Base-by-base conservation (phyloP, 2,113 vertebrate species). In the Lampris incognitus region DNA sequence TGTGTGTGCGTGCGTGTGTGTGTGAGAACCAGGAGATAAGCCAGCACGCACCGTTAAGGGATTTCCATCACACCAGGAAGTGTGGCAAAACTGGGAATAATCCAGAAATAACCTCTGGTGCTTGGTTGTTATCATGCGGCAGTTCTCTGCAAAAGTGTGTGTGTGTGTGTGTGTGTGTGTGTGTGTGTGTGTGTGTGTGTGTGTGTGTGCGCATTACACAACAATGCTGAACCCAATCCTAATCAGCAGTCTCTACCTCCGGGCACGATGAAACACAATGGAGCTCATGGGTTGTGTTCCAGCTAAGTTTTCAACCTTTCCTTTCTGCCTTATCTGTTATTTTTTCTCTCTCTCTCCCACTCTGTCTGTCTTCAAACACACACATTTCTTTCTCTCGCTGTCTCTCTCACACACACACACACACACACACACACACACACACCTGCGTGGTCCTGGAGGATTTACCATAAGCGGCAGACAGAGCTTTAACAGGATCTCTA, bases 401-500 rank as follows among this genome's bases (percentile, higher is more conserved):
- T 59, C 63, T 42, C 51, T 40, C 50, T 10, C 64, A 50, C 49
- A 51, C 48, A 49, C 66, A 42, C 76, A 69, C 54, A 9, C 68
- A 66, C 79, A 76, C 84, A 63, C 73, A 66, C 82, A 13, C 24
- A 58, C n/a, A 69, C 24, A 50, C 41, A 72, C 62, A 78, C 60
- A 66, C 59, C 66, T 56, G 3, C 73, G 79, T 46, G 10, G 50
- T 50, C 87, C 61, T 71, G 5, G 66, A 82, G 83, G 76, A 85
- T 44, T 74, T 66, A 48, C 78, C 82, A 50, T 59, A 41, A 65
- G 60, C 72, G 42, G 4, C 61, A 39, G 5, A 9, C 64, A 61
- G 52, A 60, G 78, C 79, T 51, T 51, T 91, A 91, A 92, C 78
- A 82, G 84, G 91, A 91, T 92, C 89, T 83, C 74, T 24, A 59